These are phyloP conservation scores for human (Homo sapiens) DNA, from an alignment of 2,113 vertebrate species.

Conservation along the genomic window GRCh38 chr2:86787501-86788000, in stretches of 20 bases:
- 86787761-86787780: background rate
- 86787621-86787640: background rate
- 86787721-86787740: background rate
- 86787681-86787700: background rate
- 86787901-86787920: background rate
- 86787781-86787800: background rate
- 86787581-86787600: background rate
- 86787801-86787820: background rate
- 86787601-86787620: constrained; percentile 24
- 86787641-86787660: background rate
- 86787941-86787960: background rate
- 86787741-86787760: background rate
- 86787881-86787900: background rate
- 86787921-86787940: background rate
- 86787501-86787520: background rate
- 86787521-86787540: background rate
- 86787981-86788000: background rate
- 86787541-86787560: background rate
- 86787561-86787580: background rate
- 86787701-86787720: background rate
- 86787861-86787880: background rate
- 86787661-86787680: background rate
- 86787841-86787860: background rate
- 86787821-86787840: background rate
- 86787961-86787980: background rate